phyloP scores from a whole-genome alignment of 2,113 vertebrate genomes.

The Hippocampus barbouri region DNA sequence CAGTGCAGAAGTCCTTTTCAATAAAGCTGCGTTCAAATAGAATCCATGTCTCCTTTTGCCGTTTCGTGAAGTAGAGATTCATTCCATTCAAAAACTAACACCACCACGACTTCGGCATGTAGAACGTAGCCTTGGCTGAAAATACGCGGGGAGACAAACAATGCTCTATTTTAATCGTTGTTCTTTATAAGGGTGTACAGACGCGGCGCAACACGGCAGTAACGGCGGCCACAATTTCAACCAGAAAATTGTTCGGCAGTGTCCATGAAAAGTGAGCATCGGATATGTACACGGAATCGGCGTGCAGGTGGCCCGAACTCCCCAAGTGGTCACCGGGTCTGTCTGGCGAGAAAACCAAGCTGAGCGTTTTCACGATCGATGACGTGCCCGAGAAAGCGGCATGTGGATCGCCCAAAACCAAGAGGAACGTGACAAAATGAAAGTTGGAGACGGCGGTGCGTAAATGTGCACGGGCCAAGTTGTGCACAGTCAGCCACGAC shows the following conservation, averaged over 20 bases:
- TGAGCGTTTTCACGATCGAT: not conserved
- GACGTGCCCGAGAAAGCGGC: not conserved
- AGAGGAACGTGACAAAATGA: not conserved
- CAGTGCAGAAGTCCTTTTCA: too few relatives aligned
- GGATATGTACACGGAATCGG: not conserved
- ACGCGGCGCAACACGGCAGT: not conserved
- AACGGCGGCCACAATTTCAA: not conserved
- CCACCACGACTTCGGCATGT: too few relatives aligned
- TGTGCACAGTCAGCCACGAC: constrained; percentile 18
- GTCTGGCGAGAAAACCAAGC: constrained; percentile 3
- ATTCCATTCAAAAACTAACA: too few relatives aligned
- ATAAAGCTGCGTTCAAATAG: too few relatives aligned
- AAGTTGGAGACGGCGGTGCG: constrained; percentile 15
- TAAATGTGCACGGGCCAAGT: constrained; percentile 48
- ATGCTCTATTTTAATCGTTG: not conserved
- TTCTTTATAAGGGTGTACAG: not conserved
- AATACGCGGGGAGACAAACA: not conserved
- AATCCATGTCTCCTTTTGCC: too few relatives aligned
- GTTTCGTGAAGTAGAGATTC: too few relatives aligned
- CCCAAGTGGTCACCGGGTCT: not conserved
- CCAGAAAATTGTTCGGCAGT: not conserved
- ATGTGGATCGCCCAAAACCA: not conserved
- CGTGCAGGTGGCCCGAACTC: not conserved
- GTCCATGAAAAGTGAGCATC: not conserved
- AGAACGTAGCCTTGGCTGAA: not conserved